Base-by-base conservation (phyloP, 2,797 vertebrate genomes). In the Astyanax mexicanus region DNA sequence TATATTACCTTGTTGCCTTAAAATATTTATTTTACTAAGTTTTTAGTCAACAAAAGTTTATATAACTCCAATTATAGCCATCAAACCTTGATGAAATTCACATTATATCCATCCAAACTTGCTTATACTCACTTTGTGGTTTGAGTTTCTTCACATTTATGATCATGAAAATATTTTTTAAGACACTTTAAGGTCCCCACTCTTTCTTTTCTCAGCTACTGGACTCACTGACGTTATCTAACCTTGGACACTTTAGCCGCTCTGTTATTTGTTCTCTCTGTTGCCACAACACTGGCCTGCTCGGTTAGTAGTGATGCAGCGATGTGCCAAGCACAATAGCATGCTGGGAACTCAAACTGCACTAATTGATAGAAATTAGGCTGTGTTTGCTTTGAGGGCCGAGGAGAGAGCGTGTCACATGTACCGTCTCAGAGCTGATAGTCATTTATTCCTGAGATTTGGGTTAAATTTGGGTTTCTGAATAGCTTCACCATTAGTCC, bases 211-310 rank as follows among this genome's bases (percentile, higher is more conserved):
- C 13, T n/a, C n/a, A 62, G 37, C 17, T 44, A 52, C 11, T 21
- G 6, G 35, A 58, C 13, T 32, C 1, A 3, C 57, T 6, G 42
- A 71, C 42, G 40, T 40, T n/a, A 6, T 74, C 9, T 19, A 19
- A 62, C 45, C 51, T 38, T 1, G 21, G 27, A 32, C 40, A 67
- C 40, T 62, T 72, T 65, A 64, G 80, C 67, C 75, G 72, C 70
- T 21, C 37, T 61, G 27, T 35, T 79, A 58, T 76, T 81, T 68
- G 40, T 25, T 45, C 35, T 15, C 54, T 15, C 21, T 68, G 79
- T 84, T 84, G 70, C 78, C 73, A 82, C 79, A 81, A 74, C 76
- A 79, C 19, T 49, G 9, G 4, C 27, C 62, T 58, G 42, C 47
- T 69, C 7, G 35, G 42, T 75, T 70, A 61, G 21, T 13, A 27